Evolutionary conservation across 2,797 vertebrate genomes (phyloP).

Genomic region (Aulostomus chinensis): DNA sequence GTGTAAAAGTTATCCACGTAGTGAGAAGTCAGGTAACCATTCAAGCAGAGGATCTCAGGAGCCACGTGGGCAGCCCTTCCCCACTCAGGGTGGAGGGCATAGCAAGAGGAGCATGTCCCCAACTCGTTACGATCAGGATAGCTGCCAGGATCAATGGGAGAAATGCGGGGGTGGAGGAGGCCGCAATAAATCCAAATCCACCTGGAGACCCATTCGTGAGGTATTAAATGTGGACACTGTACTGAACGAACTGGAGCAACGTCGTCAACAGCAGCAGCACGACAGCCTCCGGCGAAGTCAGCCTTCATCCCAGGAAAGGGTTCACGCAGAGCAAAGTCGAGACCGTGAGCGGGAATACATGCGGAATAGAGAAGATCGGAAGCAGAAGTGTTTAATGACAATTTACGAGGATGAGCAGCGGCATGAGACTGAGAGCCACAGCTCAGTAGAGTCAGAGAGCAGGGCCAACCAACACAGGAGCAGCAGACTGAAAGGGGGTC

Average conservation of each 20-base stretch:
- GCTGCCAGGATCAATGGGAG: conserved; percentile 84
- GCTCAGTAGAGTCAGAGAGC: conserved; percentile 86
- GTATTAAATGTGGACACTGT: conserved; percentile 95
- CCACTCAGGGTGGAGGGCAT: conserved; percentile 44
- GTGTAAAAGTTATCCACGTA: conserved; percentile 75
- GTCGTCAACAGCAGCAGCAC: conserved; percentile 76
- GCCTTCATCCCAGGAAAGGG: conserved; percentile 63
- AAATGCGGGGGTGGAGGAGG: conserved; percentile 73
- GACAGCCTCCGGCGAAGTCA: conserved; percentile 82
- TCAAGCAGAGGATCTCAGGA: conserved; percentile 72
- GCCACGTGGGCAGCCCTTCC: conserved; percentile 53
- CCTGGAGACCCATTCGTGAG: conserved; percentile 93
- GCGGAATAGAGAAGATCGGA: conserved; percentile 79
- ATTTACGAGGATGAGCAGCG: conserved; percentile 95
- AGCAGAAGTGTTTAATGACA: conserved; percentile 91
- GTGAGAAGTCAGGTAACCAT: conserved; percentile 68
- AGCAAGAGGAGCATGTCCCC: conserved; percentile 58
- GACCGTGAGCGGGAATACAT: conserved; percentile 56
- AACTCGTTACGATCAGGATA: conserved; percentile 71
- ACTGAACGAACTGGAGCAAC: conserved; percentile 88
- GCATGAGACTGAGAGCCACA: conserved; percentile 88
- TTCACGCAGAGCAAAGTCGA: conserved; percentile 41
- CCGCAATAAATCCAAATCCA: conserved; percentile 79
- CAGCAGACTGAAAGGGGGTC: conserved; percentile 69
- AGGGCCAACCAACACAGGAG: conserved; percentile 72